Evolutionary conservation across 2,113 vertebrate species (phyloP).

Genomic region (Protobothrops flavoviridis): DNA sequence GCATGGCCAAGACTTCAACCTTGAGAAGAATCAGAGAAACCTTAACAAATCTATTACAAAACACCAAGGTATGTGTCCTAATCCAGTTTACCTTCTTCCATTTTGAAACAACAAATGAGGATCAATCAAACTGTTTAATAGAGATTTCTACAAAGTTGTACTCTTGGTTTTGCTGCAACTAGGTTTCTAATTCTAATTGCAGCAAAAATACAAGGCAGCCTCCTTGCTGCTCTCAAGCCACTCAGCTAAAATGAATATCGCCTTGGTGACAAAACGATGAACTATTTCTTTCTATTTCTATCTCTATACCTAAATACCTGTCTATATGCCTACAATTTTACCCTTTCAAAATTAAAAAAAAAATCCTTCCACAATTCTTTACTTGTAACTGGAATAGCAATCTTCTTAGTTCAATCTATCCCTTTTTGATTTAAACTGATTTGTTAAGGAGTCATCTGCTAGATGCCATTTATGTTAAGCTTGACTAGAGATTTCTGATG

Average conservation of each 20-base stretch:
- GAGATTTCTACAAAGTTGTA: neutral
- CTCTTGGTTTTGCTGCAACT: neutral
- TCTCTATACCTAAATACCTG: neutral
- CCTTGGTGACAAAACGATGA: slow-evolving; percentile 25
- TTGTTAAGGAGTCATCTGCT: neutral
- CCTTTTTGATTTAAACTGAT: neutral
- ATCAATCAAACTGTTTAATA: neutral
- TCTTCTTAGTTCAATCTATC: neutral
- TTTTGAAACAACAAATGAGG: neutral
- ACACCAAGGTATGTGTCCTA: neutral
- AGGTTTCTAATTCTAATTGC: neutral
- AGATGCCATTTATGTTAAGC: neutral
- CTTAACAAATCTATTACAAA: neutral
- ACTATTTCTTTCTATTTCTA: neutral
- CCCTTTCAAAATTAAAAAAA: neutral
- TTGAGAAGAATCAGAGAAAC: neutral
- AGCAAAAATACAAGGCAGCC: neutral
- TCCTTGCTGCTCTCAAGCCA: neutral
- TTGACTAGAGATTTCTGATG: neutral
- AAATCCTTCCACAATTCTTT: neutral
- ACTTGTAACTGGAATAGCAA: neutral
- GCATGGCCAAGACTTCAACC: neutral
- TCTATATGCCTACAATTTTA: neutral
- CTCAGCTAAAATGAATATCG: slow-evolving; percentile 10
- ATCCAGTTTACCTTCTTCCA: neutral